A percentile compares a stretch with the other conserved stretches of the same genome.
Evolutionary conservation across 2,113 vertebrate species (phyloP).

Genomic region (Smithornis capensis): DNA sequence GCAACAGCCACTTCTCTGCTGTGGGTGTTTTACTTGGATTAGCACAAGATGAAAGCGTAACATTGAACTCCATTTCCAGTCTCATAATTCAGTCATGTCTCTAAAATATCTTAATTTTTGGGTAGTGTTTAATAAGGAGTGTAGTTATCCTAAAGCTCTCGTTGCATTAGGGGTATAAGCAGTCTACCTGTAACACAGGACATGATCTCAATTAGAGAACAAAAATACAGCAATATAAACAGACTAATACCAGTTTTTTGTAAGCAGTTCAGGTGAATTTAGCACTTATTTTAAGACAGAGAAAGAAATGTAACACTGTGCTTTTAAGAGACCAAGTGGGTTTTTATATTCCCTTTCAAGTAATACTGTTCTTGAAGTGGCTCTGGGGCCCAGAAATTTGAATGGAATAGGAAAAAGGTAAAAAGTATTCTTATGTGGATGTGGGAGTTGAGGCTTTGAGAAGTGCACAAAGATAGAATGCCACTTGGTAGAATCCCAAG

Average conservation of each 20-base stretch:
- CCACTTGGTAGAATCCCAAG: not conserved
- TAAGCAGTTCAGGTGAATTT: not conserved
- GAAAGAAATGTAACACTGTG: not conserved
- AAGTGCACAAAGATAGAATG: not conserved
- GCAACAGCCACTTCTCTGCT: not conserved
- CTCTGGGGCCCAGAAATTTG: not conserved
- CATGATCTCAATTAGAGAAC: not conserved
- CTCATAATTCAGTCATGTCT: not conserved
- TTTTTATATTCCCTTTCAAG: not conserved
- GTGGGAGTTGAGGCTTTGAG: not conserved
- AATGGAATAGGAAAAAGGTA: not conserved
- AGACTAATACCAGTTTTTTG: not conserved
- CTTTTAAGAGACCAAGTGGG: not conserved
- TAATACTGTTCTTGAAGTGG: not conserved
- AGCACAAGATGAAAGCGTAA: not conserved
- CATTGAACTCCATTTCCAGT: not conserved
- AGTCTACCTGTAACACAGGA: not conserved
- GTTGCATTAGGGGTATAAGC: not conserved
- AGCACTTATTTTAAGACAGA: not conserved
- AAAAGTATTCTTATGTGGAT: rapidly evolving
- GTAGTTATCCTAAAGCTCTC: not conserved
- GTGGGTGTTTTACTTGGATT: not conserved
- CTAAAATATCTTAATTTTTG: not conserved
- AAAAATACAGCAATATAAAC: not conserved
- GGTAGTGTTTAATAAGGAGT: not conserved